phyloP scores from a whole-genome alignment of 2,113 vertebrate species.

The Pleuronectes platessa region DNA sequence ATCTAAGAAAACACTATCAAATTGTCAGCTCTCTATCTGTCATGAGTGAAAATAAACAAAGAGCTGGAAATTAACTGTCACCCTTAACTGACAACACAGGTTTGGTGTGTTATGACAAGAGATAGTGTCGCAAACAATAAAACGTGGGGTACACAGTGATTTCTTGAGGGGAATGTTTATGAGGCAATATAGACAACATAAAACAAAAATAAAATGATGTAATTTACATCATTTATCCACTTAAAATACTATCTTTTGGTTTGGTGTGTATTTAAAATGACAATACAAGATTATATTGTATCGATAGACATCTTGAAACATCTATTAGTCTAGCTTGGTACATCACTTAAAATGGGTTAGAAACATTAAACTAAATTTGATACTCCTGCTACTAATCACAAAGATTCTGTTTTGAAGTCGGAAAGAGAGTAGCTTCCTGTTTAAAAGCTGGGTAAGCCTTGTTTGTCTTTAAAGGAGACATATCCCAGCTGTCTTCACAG shows the following conservation, averaged over 20 bases:
- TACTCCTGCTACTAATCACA: background rate
- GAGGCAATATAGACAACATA: background rate
- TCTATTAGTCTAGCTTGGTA: background rate
- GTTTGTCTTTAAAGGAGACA: conserved; percentile 19
- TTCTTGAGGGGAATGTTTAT: background rate
- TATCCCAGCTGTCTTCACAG: conserved; percentile 41
- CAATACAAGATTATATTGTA: background rate
- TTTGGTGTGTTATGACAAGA: conserved; percentile 5
- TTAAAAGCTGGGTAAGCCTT: conserved; percentile 11
- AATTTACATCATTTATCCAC: background rate
- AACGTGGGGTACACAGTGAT: background rate
- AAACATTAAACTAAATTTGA: background rate
- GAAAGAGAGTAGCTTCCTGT: background rate
- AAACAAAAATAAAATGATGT: background rate
- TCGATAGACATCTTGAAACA: background rate
- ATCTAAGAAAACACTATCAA: background rate
- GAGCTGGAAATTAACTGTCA: conserved; percentile 11
- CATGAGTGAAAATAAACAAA: conserved; percentile 14
- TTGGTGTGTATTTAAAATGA: conserved; percentile 7
- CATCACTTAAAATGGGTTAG: too few relatives aligned
- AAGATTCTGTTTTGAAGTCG: conserved; percentile 1
- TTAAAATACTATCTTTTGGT: background rate
- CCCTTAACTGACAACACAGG: conserved; percentile 11
- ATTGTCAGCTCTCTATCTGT: background rate
- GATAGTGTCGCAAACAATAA: background rate